Conservation (phyloP, 2,113 vertebrate genomes). For the Machaerirhynchus nigripectus region DNA sequence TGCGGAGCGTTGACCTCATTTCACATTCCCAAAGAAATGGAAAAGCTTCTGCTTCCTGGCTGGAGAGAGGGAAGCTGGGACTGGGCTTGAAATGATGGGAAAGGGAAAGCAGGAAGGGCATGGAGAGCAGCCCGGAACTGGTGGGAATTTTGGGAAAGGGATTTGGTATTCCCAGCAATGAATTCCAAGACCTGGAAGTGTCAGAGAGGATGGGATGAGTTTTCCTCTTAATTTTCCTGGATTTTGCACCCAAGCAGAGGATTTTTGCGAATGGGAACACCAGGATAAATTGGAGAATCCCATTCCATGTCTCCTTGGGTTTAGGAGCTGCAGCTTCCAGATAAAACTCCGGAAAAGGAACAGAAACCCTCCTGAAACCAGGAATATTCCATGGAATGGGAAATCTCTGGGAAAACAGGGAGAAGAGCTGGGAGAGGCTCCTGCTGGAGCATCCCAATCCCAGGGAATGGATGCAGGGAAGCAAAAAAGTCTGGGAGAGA, state of each 20-base stretch:
- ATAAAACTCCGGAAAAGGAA: not conserved
- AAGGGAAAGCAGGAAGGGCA: not conserved
- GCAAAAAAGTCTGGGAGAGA: not conserved
- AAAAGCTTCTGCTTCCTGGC: not conserved
- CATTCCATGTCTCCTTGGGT: not conserved
- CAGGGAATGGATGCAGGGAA: accelerated
- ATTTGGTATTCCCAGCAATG: not conserved
- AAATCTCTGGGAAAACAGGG: not conserved
- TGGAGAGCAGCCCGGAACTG: accelerated
- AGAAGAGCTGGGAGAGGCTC: not conserved
- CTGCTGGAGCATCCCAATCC: not conserved
- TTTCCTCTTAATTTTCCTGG: not conserved
- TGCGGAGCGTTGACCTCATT: conserved; percentile 22
- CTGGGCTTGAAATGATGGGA: accelerated
- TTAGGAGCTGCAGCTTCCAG: not conserved
- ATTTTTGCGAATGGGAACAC: not conserved
- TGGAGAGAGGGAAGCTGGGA: not conserved
- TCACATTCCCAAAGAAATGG: not conserved
- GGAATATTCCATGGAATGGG: not conserved
- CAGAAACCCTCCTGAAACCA: accelerated
- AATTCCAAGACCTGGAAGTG: accelerated
- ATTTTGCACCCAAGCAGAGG: not conserved
- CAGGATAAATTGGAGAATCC: not conserved
- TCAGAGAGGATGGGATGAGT: accelerated
- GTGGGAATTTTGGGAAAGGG: not conserved